A percentile compares a stretch with the other conserved stretches of the same genome.
These are phyloP conservation scores for Diplolepis rosae DNA, from an alignment of 2,888 invertebrate species.

Conservation along the genomic window DNA sequence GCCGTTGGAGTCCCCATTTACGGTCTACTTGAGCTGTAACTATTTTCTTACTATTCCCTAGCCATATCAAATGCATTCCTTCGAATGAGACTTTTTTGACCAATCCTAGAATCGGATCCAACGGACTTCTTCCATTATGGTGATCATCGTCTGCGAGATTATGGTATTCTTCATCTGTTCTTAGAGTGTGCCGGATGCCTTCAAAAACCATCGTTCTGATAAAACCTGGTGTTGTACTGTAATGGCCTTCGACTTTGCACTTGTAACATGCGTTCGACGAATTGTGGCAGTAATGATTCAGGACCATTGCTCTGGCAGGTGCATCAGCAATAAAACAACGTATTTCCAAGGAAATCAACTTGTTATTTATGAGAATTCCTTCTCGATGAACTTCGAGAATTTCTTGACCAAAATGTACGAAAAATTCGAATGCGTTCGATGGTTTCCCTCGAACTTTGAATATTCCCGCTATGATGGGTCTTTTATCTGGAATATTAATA, in stretches of 20 bases:
- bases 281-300: too few species aligned
- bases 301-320: constrained; percentile 28
- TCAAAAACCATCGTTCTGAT: constrained; percentile 24
- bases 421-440: constrained; percentile 26
- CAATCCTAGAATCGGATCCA: constrained; percentile 3
- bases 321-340: constrained; percentile 36
- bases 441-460: constrained; percentile 30
- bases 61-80: constrained; percentile 9
- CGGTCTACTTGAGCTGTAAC: constrained; percentile 21
- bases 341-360: neutral
- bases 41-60: constrained; percentile 27
- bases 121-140: constrained; percentile 32
- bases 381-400: constrained; percentile 9
- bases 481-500: too few species aligned
- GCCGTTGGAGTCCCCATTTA: constrained; percentile 2
- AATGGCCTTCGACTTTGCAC: constrained; percentile 33
- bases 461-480: constrained; percentile 30
- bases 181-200: neutral
- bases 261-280: constrained; percentile 29
- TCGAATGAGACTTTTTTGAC: constrained; percentile 32
- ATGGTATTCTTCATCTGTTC: neutral
- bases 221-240: neutral
- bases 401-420: constrained; percentile 31
- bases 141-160: neutral
- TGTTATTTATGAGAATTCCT: constrained; percentile 18